phyloP scores from a whole-genome alignment of 2,888 invertebrate genomes.

The Phyto melanocephala region DNA sequence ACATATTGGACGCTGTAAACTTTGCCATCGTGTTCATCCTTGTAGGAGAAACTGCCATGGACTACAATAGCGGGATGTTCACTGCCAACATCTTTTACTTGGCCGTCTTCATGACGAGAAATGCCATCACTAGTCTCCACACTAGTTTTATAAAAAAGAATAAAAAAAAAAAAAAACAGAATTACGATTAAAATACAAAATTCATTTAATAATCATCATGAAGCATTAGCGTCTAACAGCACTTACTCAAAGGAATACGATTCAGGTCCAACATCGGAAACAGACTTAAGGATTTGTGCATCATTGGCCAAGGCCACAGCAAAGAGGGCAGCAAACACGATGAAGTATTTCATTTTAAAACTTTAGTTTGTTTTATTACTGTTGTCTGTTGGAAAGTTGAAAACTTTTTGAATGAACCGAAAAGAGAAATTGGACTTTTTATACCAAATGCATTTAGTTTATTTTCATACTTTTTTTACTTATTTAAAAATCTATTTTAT shows the following conservation, averaged over 20 bases:
- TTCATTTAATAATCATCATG: neutral
- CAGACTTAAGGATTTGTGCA: slow-evolving; percentile 69
- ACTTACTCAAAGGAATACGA: slow-evolving; percentile 79
- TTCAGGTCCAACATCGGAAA: slow-evolving; percentile 81
- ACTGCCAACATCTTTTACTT: slow-evolving; percentile 73
- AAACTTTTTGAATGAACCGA: slow-evolving; percentile 20
- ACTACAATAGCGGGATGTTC: slow-evolving; percentile 80
- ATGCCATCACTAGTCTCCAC: slow-evolving; percentile 77
- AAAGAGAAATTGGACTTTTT: neutral
- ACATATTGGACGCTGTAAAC: slow-evolving; percentile 80
- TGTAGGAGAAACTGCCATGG: slow-evolving; percentile 79
- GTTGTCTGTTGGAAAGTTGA: slow-evolving; percentile 26
- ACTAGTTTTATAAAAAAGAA: slow-evolving; percentile 25
- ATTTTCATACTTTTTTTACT: neutral
- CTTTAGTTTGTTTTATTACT: neutral
- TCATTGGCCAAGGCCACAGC: slow-evolving; percentile 69
- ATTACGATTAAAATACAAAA: neutral
- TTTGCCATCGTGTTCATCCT: slow-evolving; percentile 80
- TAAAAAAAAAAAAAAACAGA: neutral
- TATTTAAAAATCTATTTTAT: neutral
- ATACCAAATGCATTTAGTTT: neutral
- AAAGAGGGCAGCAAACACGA: slow-evolving; percentile 68
- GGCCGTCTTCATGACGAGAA: slow-evolving; percentile 54
- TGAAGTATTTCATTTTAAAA: slow-evolving; percentile 68
- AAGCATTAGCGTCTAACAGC: slow-evolving; percentile 5